Evolutionary conservation across 1,140 invertebrate genomes (phyloP).

Genomic region (Nephila pilipes): DNA sequence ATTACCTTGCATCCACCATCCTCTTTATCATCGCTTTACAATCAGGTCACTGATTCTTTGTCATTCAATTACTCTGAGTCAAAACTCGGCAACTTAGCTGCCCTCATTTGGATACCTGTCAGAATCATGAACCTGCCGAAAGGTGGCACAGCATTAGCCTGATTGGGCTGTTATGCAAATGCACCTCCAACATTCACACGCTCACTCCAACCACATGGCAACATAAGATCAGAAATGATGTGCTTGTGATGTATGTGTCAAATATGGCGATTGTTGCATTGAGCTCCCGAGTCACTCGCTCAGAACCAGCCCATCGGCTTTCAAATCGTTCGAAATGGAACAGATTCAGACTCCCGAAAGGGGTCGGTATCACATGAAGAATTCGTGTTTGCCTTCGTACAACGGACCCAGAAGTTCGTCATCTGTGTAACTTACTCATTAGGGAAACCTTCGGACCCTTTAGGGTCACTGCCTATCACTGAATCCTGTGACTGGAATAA

Average conservation of each 20-base stretch:
- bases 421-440: slow-evolving; percentile 78
- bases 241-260: slow-evolving; percentile 82
- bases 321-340: slow-evolving; percentile 80
- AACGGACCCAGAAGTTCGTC: slow-evolving; percentile 78
- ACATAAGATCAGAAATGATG: slow-evolving; percentile 82
- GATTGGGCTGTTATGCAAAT: no score
- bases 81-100: slow-evolving; percentile 66
- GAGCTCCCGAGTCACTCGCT: slow-evolving; percentile 80
- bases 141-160: no score
- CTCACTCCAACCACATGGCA: no score
- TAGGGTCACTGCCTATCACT: slow-evolving; percentile 82
- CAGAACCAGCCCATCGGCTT: slow-evolving; percentile 77
- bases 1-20: background rate
- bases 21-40: background rate
- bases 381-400: slow-evolving; percentile 81
- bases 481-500: slow-evolving; percentile 81
- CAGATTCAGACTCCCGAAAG: slow-evolving; percentile 79
- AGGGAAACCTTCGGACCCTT: slow-evolving; percentile 80
- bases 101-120: slow-evolving; percentile 62
- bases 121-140: background rate
- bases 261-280: slow-evolving; percentile 83
- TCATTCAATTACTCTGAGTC: slow-evolving; percentile 21
- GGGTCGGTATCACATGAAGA: slow-evolving; percentile 82
- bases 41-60: background rate
- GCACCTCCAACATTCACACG: no score